Conservation (phyloP, 37 sponge, comb jelly and placozoan species). For the Dysidea cf. avara region DNA sequence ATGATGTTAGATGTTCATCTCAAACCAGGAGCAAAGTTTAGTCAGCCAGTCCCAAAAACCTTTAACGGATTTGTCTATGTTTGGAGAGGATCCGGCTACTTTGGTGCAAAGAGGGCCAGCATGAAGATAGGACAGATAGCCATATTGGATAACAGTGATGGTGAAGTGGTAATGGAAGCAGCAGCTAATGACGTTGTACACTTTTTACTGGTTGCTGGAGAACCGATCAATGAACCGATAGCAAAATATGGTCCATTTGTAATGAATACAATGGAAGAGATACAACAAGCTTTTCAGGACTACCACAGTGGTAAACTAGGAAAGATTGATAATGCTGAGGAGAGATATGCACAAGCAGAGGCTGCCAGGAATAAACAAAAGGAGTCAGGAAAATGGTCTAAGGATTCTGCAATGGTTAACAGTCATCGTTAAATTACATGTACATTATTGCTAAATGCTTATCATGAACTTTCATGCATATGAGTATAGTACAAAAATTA, state of each 20-base stretch:
- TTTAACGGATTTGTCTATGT: slow-evolving; percentile 80
- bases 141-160: slow-evolving; percentile 48
- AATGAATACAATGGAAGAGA: slow-evolving; percentile 90
- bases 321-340: slow-evolving; percentile 39
- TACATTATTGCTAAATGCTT: no score
- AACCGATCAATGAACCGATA: slow-evolving; percentile 74
- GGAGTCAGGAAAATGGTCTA: no score
- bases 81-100: slow-evolving; percentile 62
- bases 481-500: no score
- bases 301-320: slow-evolving; percentile 66
- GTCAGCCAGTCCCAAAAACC: slow-evolving; percentile 63
- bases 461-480: no score
- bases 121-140: slow-evolving; percentile 67
- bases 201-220: slow-evolving; percentile 75
- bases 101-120: slow-evolving; percentile 44
- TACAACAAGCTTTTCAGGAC: slow-evolving; percentile 80
- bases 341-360: slow-evolving; percentile 43
- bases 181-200: slow-evolving; percentile 40
- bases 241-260: slow-evolving; percentile 87
- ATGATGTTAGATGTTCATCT: slow-evolving; percentile 33
- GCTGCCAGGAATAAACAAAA: not conserved
- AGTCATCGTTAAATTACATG: not conserved
- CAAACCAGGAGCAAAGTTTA: slow-evolving; percentile 57
- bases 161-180: slow-evolving; percentile 50
- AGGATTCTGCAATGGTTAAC: not conserved